Conservation (phyloP, 2,888 invertebrate species). For the Drosophila ustulata region DNA sequence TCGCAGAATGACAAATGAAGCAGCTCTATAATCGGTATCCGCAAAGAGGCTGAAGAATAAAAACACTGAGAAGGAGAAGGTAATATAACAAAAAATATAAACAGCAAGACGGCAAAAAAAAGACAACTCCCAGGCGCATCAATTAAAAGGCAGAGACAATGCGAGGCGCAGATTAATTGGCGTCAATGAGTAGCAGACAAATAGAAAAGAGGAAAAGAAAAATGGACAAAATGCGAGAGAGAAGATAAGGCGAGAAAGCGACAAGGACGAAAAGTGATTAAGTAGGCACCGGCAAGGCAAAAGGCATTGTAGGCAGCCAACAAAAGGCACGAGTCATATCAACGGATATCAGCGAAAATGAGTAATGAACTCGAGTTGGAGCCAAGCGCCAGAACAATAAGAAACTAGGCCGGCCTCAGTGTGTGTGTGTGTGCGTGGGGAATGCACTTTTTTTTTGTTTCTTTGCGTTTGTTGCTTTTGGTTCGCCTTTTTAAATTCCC, state of each 20-base stretch:
- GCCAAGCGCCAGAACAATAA: slow-evolving; percentile 56
- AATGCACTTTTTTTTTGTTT: slow-evolving; percentile 51
- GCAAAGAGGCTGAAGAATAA: slow-evolving; percentile 14
- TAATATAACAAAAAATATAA: slow-evolving; percentile 12
- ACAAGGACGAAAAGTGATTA: slow-evolving; percentile 66
- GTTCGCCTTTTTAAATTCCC: slow-evolving; percentile 62
- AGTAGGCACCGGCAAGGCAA: slow-evolving; percentile 53
- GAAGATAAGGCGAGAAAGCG: slow-evolving; percentile 37
- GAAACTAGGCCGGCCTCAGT: slow-evolving; percentile 62
- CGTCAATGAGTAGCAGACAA: slow-evolving; percentile 69
- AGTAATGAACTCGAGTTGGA: slow-evolving; percentile 72
- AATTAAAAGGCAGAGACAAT: slow-evolving; percentile 80
- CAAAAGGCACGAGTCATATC: slow-evolving; percentile 54
- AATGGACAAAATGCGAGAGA: slow-evolving; percentile 1
- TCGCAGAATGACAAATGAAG: slow-evolving; percentile 49
- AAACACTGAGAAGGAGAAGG: slow-evolving; percentile 9
- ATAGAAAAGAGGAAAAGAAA: slow-evolving; percentile 23
- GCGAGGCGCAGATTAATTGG: slow-evolving; percentile 79
- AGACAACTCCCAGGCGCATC: slow-evolving; percentile 71
- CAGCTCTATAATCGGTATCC: slow-evolving; percentile 42
- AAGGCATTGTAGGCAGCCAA: slow-evolving; percentile 22
- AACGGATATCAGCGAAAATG: slow-evolving; percentile 76
- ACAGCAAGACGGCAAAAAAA: slow-evolving; percentile 8
- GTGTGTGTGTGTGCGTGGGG: slow-evolving; percentile 41
- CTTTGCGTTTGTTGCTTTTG: slow-evolving; percentile 19